Conservation (phyloP, 2,113 vertebrate genomes). For the Myanophis thanlyinensis region DNA sequence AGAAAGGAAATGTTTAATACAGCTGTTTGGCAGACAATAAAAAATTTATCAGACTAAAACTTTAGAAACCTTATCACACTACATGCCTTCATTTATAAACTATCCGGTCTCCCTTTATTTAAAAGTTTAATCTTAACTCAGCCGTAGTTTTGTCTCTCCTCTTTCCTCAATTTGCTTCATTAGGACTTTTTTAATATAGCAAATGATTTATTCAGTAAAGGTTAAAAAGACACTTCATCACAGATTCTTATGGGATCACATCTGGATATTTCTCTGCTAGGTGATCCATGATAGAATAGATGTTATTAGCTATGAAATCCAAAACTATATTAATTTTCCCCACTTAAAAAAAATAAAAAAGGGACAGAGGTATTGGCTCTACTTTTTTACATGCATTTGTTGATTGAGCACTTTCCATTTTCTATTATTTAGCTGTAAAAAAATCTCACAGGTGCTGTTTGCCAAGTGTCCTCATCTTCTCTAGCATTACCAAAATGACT, state of each 20-base stretch:
- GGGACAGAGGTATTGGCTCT: not conserved
- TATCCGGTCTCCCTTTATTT: not conserved
- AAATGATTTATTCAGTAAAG: not conserved
- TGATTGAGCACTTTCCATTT: not conserved
- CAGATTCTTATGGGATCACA: not conserved
- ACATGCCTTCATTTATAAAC: not conserved
- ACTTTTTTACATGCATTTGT: not conserved
- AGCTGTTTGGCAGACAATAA: conserved; percentile 6
- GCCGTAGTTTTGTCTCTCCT: not conserved
- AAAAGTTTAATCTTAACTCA: not conserved
- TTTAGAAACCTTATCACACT: not conserved
- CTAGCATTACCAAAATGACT: not conserved
- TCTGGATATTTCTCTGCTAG: not conserved
- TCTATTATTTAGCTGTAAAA: not conserved
- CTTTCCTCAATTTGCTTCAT: not conserved
- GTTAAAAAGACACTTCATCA: not conserved
- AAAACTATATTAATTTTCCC: not conserved
- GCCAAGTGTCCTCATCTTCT: not conserved
- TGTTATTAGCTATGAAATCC: not conserved
- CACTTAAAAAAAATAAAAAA: not conserved
- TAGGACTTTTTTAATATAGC: not conserved
- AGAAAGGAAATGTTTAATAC: conserved; percentile 8
- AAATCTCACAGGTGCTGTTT: not conserved
- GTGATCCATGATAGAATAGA: not conserved
- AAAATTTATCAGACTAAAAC: not conserved